phyloP scores from a whole-genome alignment of 2,888 invertebrate genomes.

The Eristalis tenax region DNA sequence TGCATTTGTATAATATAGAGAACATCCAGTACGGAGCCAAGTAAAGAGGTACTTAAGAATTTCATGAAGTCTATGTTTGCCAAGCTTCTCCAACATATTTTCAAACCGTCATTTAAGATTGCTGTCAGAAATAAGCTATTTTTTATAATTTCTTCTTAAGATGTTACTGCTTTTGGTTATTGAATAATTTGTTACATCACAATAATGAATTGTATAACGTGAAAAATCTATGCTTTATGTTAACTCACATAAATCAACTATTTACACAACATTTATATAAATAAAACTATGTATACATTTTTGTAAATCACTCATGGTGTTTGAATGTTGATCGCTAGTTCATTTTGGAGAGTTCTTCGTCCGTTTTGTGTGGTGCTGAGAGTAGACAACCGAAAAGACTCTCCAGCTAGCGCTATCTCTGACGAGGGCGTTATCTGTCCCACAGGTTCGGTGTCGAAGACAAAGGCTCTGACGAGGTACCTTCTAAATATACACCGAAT shows the following conservation, averaged over 20 bases:
- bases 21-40: constrained; percentile 19
- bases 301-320: not conserved
- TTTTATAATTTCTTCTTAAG: constrained; percentile 7
- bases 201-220: not conserved
- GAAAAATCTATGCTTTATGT: not conserved
- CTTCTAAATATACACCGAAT: no score
- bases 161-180: constrained; percentile 37
- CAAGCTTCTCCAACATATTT: constrained; percentile 7
- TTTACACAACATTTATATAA: constrained; percentile 42
- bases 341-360: no score
- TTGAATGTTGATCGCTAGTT: not conserved
- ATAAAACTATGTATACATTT: constrained; percentile 31
- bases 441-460: no score
- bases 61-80: constrained; percentile 36
- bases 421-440: no score
- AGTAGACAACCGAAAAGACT: no score
- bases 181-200: constrained; percentile 9
- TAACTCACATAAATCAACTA: constrained; percentile 33
- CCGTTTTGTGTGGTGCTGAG: no score
- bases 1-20: constrained; percentile 23
- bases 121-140: not conserved
- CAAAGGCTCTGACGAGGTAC: no score
- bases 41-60: constrained; percentile 54
- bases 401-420: no score
- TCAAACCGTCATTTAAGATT: not conserved